A percentile compares a stretch with the other conserved stretches of the same genome.
phyloP scores from a whole-genome alignment of 2,113 vertebrate species.

The Rana temporaria region DNA sequence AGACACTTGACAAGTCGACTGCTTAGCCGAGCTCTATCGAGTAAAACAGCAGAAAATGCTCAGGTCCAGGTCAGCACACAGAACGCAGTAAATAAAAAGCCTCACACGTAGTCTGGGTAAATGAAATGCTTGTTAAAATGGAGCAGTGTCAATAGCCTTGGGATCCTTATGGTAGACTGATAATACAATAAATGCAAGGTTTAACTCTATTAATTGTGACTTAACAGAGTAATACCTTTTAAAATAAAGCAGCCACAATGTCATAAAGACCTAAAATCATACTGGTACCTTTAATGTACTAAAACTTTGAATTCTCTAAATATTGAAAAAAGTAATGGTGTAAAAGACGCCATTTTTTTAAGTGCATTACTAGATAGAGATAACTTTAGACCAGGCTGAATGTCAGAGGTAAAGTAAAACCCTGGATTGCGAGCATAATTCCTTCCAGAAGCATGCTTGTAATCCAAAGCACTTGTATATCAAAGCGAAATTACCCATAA shows the following conservation, averaged over 20 bases:
- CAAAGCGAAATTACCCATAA: too few species aligned
- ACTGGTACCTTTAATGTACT: neutral
- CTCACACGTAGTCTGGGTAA: neutral
- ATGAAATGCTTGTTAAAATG: neutral
- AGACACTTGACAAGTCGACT: slow-evolving; percentile 53
- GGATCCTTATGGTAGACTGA: neutral
- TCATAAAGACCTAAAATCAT: neutral
- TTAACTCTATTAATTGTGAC: neutral
- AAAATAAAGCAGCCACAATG: neutral
- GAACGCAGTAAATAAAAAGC: neutral
- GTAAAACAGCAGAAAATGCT: slow-evolving; percentile 33
- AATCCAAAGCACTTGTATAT: too few species aligned
- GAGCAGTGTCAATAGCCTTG: neutral
- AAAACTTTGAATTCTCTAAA: neutral
- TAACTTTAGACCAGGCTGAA: too few species aligned
- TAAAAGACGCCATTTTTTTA: neutral
- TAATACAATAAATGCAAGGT: neutral
- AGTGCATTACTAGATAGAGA: neutral
- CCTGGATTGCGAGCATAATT: too few species aligned
- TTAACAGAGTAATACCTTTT: neutral
- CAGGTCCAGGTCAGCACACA: slow-evolving; percentile 5
- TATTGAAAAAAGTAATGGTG: neutral
- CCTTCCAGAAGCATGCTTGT: too few species aligned
- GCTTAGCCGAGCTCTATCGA: slow-evolving; percentile 50
- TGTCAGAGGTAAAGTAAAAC: too few species aligned